Base-by-base conservation (phyloP, 2,888 invertebrate genomes). In the Girardia tigrina region DNA sequence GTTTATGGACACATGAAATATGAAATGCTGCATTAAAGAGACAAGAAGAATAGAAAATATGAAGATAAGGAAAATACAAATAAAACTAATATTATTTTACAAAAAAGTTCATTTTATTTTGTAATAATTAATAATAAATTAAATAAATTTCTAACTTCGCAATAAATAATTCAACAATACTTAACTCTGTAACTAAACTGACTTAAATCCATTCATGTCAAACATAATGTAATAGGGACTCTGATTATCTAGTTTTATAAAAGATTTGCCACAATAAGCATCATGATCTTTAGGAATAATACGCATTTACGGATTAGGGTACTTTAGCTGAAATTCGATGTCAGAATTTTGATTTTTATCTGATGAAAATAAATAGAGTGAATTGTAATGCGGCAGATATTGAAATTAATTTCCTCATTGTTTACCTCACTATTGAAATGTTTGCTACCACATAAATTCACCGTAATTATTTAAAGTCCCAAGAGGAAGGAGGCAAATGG, bases 221-320 rank as follows among this genome's bases (percentile, higher is more conserved):
- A 56, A 2, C 23, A 4, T 56, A 56, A 56, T 56, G 56, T 12
- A 20, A 56, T 56, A 8, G 56, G 56, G 56, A 56, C 4, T 12
- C 4, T 56, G 56, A 56, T 56, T 12, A 56, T 56, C n/a, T 8
- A 4, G 56, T 56, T 56, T 56, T 56, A 56, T 56, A 56, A 23
- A n/a, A 56, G 56, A 56, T 56, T 56, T 56, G 56, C 56, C 56
- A 56, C 56, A 56, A 56, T 56, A 56, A 56, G 56, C 56, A 56
- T 56, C 56, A 56, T 56, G 56, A 56, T 56, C n/a, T 56, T 56
- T 4, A 56, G n/a, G 56, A n/a, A n/a, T 56, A 56, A 56, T 20
- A 56, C 56, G 56, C 56, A 56, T 56, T 56, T 56, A 56, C 6
- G 56, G 56, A 56, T 56, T 56, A 56, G 23, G 56, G 56, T 56